Conservation (phyloP, 2,888 invertebrate genomes). For the Plagodis pulveraria region DNA sequence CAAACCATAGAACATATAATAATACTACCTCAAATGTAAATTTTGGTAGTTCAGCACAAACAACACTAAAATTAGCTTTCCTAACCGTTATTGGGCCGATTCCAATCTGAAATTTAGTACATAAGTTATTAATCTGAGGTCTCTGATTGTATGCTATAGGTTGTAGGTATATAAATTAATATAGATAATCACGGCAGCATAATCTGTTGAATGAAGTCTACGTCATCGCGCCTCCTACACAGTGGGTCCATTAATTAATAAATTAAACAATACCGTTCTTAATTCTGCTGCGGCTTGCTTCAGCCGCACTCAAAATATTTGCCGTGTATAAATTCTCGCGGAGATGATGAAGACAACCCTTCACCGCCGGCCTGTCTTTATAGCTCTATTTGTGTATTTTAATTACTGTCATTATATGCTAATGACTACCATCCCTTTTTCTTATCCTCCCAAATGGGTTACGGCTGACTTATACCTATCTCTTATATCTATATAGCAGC, state of each 20-base stretch:
- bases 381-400: constrained; percentile 89
- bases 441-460: constrained; percentile 85
- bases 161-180: neutral
- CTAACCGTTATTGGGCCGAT: too few relatives aligned
- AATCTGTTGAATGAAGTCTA: constrained; percentile 49
- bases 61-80: too few relatives aligned
- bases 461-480: constrained; percentile 76
- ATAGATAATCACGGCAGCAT: constrained; percentile 34
- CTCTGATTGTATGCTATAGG: too few relatives aligned
- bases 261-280: constrained; percentile 81
- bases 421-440: constrained; percentile 85
- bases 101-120: too few relatives aligned
- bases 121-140: too few relatives aligned
- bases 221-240: constrained; percentile 64
- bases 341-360: constrained; percentile 83
- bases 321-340: constrained; percentile 81
- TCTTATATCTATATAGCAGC: constrained; percentile 79
- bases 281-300: constrained; percentile 66
- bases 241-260: constrained; percentile 81
- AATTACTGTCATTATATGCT: constrained; percentile 89
- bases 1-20: too few relatives aligned
- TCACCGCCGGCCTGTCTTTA: constrained; percentile 83
- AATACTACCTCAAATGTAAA: too few relatives aligned
- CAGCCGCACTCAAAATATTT: constrained; percentile 81
- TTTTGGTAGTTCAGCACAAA: too few relatives aligned